Conservation (phyloP, 2,888 invertebrate genomes). For the Gandaritis pyraliata region DNA sequence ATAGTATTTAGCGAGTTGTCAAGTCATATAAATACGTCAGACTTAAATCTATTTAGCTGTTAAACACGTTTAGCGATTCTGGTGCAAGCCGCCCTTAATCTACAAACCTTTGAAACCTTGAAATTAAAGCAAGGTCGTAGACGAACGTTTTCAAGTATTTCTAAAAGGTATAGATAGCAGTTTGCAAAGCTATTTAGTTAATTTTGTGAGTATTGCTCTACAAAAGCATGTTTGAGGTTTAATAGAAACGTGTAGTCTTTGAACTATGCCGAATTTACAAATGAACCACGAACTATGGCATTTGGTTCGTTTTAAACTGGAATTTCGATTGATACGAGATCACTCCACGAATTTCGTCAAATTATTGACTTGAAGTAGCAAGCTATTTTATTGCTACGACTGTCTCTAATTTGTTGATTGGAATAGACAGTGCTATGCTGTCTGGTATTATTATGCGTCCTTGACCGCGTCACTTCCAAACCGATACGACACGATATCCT, state of each 20-base stretch:
- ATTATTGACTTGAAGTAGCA: not conserved
- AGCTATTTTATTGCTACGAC: too few species aligned
- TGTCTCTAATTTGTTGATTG: too few species aligned
- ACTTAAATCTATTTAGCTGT: too few species aligned
- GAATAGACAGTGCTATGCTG: too few species aligned
- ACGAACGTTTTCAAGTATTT: not conserved
- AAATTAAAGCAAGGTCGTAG: not conserved
- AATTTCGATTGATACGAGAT: constrained; percentile 16
- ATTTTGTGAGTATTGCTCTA: constrained; percentile 7
- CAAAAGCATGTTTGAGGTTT: constrained; percentile 44
- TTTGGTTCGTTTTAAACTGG: constrained; percentile 7
- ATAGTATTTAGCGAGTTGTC: too few species aligned
- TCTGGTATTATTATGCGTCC: too few species aligned
- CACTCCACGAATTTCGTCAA: not conserved
- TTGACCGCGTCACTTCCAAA: too few species aligned
- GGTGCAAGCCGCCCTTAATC: too few species aligned
- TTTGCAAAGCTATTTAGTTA: constrained; percentile 7
- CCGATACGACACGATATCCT: too few species aligned
- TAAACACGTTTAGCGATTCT: too few species aligned
- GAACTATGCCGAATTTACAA: constrained; percentile 41
- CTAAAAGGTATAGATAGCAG: not conserved
- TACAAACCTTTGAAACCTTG: not conserved
- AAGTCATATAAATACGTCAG: too few species aligned
- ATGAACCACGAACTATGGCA: constrained; percentile 20
- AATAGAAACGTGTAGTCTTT: constrained; percentile 38